A percentile compares a stretch with the other conserved stretches of the same genome.
phyloP scores from a whole-genome alignment of 2,113 vertebrate genomes.

The Hemichromis elongatus region DNA sequence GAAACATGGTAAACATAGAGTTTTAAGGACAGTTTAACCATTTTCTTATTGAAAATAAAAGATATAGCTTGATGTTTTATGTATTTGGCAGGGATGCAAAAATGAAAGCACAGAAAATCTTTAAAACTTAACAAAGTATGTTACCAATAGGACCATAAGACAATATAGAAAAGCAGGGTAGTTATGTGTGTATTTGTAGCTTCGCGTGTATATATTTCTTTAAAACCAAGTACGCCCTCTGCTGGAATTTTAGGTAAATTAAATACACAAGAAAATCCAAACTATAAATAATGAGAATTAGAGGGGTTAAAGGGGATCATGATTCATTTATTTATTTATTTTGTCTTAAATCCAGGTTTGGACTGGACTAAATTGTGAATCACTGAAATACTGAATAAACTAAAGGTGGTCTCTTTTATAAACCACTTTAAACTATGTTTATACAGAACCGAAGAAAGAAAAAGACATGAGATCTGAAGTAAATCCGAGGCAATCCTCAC shows the following conservation, averaged over 20 bases:
- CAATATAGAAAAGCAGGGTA: neutral
- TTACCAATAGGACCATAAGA: neutral
- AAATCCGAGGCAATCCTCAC: neutral
- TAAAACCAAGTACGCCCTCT: neutral
- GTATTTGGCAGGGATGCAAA: neutral
- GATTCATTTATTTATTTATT: neutral
- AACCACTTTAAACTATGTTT: neutral
- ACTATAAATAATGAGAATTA: neutral
- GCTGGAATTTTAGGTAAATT: neutral
- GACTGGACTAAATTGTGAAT: neutral
- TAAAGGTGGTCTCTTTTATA: neutral
- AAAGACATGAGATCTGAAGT: neutral
- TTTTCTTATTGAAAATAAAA: neutral
- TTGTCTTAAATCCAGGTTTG: neutral
- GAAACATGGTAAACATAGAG: neutral
- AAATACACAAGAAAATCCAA: neutral
- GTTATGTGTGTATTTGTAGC: neutral
- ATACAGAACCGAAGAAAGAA: neutral
- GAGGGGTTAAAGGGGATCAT: neutral
- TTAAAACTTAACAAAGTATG: accelerated
- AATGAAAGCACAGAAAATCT: accelerated
- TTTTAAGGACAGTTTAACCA: neutral
- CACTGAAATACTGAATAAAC: neutral
- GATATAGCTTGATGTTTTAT: neutral
- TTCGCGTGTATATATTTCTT: neutral